Conservation (phyloP, 2,797 vertebrate genomes). For the Lepus townsendii region DNA sequence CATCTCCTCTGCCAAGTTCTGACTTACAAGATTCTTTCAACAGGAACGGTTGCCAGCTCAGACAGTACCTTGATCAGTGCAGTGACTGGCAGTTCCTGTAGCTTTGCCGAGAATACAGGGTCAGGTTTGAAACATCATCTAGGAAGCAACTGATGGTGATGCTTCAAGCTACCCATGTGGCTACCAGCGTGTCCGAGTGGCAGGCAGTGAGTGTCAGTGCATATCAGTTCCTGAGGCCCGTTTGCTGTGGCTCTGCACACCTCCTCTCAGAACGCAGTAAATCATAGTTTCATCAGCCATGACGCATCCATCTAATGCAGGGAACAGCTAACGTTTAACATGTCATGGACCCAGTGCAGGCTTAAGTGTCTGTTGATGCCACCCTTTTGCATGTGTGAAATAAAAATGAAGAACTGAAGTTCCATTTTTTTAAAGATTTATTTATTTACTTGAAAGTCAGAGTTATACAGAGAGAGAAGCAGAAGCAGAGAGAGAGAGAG, state of each 20-base stretch:
- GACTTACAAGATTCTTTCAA: conserved; percentile 73
- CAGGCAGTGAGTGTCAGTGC: not conserved
- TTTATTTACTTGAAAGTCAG: too few species aligned
- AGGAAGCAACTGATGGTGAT: not conserved
- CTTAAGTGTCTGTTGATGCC: not conserved
- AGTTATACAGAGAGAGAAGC: too few species aligned
- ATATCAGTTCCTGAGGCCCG: not conserved
- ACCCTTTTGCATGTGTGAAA: not conserved
- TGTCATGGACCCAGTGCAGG: not conserved
- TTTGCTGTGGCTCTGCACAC: not conserved
- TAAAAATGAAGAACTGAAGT: not conserved
- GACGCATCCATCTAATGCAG: not conserved
- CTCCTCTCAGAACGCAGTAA: not conserved
- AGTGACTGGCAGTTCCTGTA: conserved; percentile 67
- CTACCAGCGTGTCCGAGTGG: not conserved
- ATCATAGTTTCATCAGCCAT: not conserved
- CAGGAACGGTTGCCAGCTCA: conserved; percentile 59
- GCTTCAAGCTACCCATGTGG: not conserved
- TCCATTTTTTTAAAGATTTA: not conserved
- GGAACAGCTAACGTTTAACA: not conserved
- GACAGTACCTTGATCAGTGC: conserved; percentile 53
- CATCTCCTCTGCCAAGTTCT: conserved; percentile 75
- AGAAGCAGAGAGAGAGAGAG: too few species aligned
- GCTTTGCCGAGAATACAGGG: not conserved
- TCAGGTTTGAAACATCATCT: not conserved